A percentile compares a stretch with the other conserved stretches of the same genome.
Conservation (phyloP, 1,140 invertebrate species). For the Pogonomyrmex barbatus region DNA sequence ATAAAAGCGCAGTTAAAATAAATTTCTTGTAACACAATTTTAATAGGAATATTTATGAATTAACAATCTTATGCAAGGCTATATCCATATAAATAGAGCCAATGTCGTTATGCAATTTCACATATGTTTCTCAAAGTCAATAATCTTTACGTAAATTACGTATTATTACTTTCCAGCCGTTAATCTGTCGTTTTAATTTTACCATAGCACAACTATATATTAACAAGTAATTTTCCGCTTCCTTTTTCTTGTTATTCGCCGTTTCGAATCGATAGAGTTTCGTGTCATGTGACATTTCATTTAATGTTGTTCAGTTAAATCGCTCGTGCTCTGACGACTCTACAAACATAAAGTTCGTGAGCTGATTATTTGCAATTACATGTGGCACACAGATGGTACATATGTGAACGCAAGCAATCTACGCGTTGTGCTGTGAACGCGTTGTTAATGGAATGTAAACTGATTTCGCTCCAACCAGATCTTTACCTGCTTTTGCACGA, state of each 20-base stretch:
- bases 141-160: neutral
- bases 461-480: constrained; percentile 26
- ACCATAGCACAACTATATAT: neutral
- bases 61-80: neutral
- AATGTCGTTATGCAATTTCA: neutral
- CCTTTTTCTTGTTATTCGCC: neutral
- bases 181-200: constrained; percentile 17
- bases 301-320: constrained; percentile 62
- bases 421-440: neutral
- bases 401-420: neutral
- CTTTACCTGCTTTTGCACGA: constrained; percentile 18
- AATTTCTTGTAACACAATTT: neutral
- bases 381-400: neutral
- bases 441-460: constrained; percentile 48
- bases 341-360: constrained; percentile 37
- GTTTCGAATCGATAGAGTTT: constrained; percentile 34
- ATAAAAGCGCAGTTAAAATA: neutral
- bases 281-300: constrained; percentile 36
- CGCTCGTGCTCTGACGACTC: constrained; percentile 34
- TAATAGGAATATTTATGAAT: neutral
- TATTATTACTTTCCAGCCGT: neutral
- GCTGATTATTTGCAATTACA: constrained; percentile 55
- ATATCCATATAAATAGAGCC: neutral
- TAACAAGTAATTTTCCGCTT: neutral
- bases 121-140: neutral